phyloP scores from a whole-genome alignment of 2,888 invertebrate species.

The Macrostomum cliftonense region DNA sequence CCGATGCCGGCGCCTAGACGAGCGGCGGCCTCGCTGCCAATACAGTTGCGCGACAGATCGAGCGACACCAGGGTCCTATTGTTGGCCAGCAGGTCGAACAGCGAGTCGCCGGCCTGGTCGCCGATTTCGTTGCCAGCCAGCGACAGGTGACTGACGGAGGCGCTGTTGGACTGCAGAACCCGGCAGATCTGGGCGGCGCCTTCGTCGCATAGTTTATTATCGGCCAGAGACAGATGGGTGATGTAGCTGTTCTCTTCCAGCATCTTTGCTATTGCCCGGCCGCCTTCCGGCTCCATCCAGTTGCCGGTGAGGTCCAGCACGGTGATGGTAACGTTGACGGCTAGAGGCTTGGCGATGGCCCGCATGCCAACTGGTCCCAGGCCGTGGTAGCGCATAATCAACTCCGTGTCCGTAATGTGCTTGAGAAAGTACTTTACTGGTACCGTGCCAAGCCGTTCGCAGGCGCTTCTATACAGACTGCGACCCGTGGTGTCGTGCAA shows the following conservation, averaged over 20 bases:
- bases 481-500: slow-evolving; percentile 16
- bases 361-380: slow-evolving; percentile 23
- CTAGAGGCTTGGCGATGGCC: slow-evolving; percentile 21
- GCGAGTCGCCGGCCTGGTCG: too few species aligned
- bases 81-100: not conserved
- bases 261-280: slow-evolving; percentile 20
- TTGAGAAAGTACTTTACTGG: slow-evolving; percentile 23
- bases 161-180: too few species aligned
- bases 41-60: slow-evolving; percentile 2
- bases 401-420: slow-evolving; percentile 18
- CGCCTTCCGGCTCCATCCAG: slow-evolving; percentile 24
- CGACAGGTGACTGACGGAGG: too few species aligned
- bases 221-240: slow-evolving; percentile 13
- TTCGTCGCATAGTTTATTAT: too few species aligned
- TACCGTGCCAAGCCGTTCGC: slow-evolving; percentile 17
- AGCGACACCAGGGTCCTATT: slow-evolving; percentile 2
- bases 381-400: slow-evolving; percentile 23
- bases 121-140: too few species aligned
- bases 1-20: slow-evolving; percentile 3
- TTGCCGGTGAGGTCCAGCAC: slow-evolving; percentile 24
- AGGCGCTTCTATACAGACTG: slow-evolving; percentile 17
- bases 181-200: too few species aligned
- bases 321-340: slow-evolving; percentile 22
- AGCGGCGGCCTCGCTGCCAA: slow-evolving; percentile 6
- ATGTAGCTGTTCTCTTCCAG: slow-evolving; percentile 28